phyloP scores from a whole-genome alignment of 2,113 vertebrate genomes.

The Sorex araneus region DNA sequence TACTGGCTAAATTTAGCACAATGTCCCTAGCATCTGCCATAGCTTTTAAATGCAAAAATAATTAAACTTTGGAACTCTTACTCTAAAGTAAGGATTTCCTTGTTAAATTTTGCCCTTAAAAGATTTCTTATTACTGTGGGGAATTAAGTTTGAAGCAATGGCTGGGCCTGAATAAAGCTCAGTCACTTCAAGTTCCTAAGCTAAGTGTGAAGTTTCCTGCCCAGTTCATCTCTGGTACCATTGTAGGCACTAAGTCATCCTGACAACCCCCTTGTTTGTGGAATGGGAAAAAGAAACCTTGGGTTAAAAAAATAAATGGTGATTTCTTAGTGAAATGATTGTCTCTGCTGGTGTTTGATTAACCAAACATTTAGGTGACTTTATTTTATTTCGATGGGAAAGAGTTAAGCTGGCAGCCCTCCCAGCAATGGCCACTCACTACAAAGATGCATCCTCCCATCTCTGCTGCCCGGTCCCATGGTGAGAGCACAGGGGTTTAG shows the following conservation, averaged over 20 bases:
- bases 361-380: neutral
- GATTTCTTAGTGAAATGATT: neutral
- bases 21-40: neutral
- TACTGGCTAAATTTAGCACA: neutral
- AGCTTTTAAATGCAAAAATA: constrained; percentile 36
- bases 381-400: neutral
- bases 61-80: neutral
- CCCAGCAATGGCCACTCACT: neutral
- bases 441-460: neutral
- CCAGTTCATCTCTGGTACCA: too few relatives aligned
- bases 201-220: too few relatives aligned
- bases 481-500: neutral
- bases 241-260: too few relatives aligned
- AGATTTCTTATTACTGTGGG: too few relatives aligned
- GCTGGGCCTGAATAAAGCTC: too few relatives aligned
- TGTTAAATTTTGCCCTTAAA: too few relatives aligned
- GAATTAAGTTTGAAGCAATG: too few relatives aligned
- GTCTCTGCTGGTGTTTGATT: neutral
- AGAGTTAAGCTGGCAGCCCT: neutral
- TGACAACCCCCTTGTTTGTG: too few relatives aligned
- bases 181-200: too few relatives aligned
- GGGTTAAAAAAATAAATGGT: too few relatives aligned
- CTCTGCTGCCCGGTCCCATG: rapidly evolving
- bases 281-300: too few relatives aligned
- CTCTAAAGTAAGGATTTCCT: neutral